phyloP scores from a whole-genome alignment of 2,797 vertebrate species.

The Ceyx erithaca region DNA sequence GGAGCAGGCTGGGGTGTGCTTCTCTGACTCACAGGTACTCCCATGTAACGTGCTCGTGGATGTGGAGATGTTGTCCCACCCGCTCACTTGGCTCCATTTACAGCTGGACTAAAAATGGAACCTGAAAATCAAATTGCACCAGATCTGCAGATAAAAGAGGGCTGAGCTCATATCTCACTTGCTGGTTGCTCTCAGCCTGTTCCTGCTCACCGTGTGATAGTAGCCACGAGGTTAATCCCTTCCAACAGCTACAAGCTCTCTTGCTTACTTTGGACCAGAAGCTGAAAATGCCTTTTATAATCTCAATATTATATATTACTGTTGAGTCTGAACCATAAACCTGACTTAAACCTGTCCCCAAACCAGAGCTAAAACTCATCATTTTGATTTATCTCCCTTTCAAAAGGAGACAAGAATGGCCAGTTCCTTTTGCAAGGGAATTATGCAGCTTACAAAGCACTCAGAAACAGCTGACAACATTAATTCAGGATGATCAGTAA shows the following conservation, averaged over 20 bases:
- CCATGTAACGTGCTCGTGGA: fast-evolving
- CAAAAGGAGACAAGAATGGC: background rate
- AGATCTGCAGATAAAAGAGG: background rate
- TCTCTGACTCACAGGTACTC: fast-evolving
- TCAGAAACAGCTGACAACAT: background rate
- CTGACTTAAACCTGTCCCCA: background rate
- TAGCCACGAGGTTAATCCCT: background rate
- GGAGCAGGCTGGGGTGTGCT: too few relatives aligned
- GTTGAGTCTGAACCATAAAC: background rate
- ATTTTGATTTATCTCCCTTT: background rate
- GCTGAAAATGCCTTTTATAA: background rate
- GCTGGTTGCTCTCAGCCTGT: background rate
- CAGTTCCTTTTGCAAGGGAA: background rate
- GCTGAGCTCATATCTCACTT: fast-evolving
- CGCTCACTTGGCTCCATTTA: background rate
- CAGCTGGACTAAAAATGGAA: background rate
- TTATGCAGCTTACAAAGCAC: background rate
- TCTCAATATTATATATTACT: background rate
- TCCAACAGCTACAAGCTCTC: background rate
- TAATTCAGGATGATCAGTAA: background rate
- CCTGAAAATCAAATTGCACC: background rate
- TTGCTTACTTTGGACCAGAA: background rate
- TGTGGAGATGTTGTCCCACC: background rate
- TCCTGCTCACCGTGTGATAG: background rate
- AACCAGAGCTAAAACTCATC: background rate